Evolutionary conservation across 2,113 vertebrate species (phyloP), one percentile per base, ranked within the genome.

Genomic region (Ceuthmochares aereus): DNA sequence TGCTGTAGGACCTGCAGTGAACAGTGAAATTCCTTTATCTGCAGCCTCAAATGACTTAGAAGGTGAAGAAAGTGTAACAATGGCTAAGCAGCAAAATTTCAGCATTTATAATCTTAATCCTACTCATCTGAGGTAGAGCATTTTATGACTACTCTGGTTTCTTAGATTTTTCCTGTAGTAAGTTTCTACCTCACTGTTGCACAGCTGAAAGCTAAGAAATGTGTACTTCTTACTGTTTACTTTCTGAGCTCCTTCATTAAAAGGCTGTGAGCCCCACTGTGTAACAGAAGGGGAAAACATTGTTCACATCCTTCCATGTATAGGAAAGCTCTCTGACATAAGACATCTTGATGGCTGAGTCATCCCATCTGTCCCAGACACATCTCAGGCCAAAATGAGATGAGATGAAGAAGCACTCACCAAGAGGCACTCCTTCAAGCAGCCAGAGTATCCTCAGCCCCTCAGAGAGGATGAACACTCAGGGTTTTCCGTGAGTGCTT

Each of bases 291-390:
- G 93, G 76, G 52, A 94, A 93, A 92, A 67, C 4, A 17, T 70
- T 84, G 91, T 89, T 96, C 94, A 95, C 93, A 92, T 95, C 94
- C 92, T 95, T 89, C 86, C 88, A 90, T 1, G 4, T 67, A 84
- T 63, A 4, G 83, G 69, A 83, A 84, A 93, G 93, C 80, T 87
- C 80, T 77, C 94, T 93, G 93, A 93, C 86, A 84, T 0, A 3
- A 86, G 94, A 86, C 93, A 92, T 84, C 93, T 96, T 97, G 93
- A 70, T 67, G 91, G 60, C 91, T 95, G 93, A 97, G 91, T 95
- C 94, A 96, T 93, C 84, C 96, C 95, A 92, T 90, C 95, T 96
- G 96, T 95, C 89, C 86, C 84, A 92, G 86, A 30, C 73, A 74
- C n/a, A n/a, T 81, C 77, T 89, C 64, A 15, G 89, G 93, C 91